phyloP scores from a whole-genome alignment of 1,140 invertebrate genomes.

The Phenacoccus solenopsis region DNA sequence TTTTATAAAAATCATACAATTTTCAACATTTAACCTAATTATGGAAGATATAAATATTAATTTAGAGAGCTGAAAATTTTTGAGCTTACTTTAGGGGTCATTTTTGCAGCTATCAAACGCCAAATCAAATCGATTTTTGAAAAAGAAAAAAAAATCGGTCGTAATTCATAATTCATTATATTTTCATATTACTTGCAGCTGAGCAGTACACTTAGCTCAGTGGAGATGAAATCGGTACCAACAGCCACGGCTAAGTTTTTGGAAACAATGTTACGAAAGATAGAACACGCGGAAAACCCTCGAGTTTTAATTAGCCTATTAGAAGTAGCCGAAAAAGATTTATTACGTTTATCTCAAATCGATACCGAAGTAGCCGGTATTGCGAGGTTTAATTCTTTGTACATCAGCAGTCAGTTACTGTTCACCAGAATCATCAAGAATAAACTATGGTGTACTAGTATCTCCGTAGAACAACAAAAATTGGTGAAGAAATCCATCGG shows the following conservation, averaged over 20 bases:
- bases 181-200: slow-evolving; percentile 22
- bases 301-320: slow-evolving; percentile 49
- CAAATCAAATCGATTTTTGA: neutral
- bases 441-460: slow-evolving; percentile 36
- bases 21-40: too few species aligned
- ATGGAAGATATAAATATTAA: too few species aligned
- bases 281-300: slow-evolving; percentile 48
- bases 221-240: slow-evolving; percentile 29
- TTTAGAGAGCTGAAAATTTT: too few species aligned
- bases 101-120: neutral
- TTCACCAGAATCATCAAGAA: slow-evolving; percentile 33
- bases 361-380: slow-evolving; percentile 53
- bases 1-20: too few species aligned
- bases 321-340: slow-evolving; percentile 55
- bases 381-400: slow-evolving; percentile 72
- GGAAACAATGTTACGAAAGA: slow-evolving; percentile 54
- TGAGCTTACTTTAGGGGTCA: neutral
- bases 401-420: slow-evolving; percentile 50
- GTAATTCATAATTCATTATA: neutral
- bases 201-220: neutral
- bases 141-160: neutral
- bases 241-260: slow-evolving; percentile 42
- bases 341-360: slow-evolving; percentile 65
- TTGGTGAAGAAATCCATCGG: slow-evolving; percentile 41
- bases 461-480: slow-evolving; percentile 37